Evolutionary conservation across 2,888 invertebrate genomes (phyloP).

Genomic region (Metallyticus violacea): DNA sequence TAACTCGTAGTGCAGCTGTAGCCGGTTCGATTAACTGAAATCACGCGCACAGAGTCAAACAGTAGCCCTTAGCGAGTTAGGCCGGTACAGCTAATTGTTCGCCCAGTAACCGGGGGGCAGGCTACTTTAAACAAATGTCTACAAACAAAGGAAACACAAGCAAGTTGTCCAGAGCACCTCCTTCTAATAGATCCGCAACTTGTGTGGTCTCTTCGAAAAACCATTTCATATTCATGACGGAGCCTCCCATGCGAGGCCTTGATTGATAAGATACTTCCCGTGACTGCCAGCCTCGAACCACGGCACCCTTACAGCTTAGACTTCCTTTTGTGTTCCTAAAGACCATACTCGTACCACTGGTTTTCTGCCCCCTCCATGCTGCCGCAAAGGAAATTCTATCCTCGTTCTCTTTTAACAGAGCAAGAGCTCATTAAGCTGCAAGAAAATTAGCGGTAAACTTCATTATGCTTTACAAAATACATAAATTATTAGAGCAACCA

Average conservation of each 20-base stretch:
- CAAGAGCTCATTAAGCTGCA: too few species aligned
- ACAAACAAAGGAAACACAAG: background rate
- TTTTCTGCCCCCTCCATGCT: too few species aligned
- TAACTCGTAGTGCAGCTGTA: background rate
- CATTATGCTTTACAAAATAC: too few species aligned
- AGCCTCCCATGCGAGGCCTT: background rate
- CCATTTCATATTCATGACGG: slow-evolving; percentile 7
- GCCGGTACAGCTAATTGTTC: background rate
- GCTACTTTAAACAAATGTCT: background rate
- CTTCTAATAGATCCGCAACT: background rate
- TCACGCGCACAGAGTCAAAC: too few species aligned
- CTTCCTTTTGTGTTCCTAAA: background rate
- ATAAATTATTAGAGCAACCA: too few species aligned
- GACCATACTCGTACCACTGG: background rate
- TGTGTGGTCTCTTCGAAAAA: background rate
- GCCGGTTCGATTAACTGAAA: too few species aligned
- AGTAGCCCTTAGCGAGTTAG: too few species aligned
- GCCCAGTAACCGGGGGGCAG: background rate
- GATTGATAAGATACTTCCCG: slow-evolving; percentile 3
- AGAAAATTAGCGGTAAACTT: too few species aligned
- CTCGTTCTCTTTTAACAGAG: too few species aligned
- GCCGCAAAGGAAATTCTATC: too few species aligned
- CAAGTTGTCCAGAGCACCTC: too few species aligned
- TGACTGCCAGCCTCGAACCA: background rate
- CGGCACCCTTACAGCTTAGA: background rate